A percentile compares a stretch with the other conserved stretches of the same genome.
Conservation (phyloP, 1,140 invertebrate genomes). For the Calliphora vicina region DNA sequence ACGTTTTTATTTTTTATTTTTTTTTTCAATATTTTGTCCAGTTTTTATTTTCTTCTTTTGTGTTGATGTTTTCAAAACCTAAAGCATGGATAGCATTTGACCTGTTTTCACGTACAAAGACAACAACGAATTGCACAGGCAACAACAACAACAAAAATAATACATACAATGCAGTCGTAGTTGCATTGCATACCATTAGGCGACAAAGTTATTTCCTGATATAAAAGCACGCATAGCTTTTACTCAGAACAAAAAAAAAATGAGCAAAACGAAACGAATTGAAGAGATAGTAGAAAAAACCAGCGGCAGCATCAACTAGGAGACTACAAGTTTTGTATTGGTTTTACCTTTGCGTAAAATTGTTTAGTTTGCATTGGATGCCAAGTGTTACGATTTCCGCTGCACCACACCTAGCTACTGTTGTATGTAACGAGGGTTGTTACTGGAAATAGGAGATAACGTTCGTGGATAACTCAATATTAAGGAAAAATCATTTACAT, state of each 20-base stretch:
- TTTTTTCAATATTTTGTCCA: background rate
- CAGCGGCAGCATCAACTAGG: background rate
- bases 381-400: slow-evolving; percentile 8
- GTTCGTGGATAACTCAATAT: too few species aligned
- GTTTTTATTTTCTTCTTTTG: background rate
- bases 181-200: slow-evolving; percentile 12
- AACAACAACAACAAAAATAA: background rate
- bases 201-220: background rate
- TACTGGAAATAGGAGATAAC: too few species aligned
- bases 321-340: background rate
- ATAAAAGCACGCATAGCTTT: background rate
- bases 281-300: too few species aligned
- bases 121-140: background rate
- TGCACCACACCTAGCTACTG: background rate
- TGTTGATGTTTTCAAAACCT: background rate
- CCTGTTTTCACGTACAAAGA: background rate
- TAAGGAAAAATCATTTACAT: too few species aligned
- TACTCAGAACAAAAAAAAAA: background rate
- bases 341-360: slow-evolving; percentile 1
- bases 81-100: background rate
- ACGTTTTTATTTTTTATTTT: too few species aligned
- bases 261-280: background rate
- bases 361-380: background rate
- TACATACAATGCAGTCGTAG: background rate
- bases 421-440: background rate